These are phyloP conservation scores for Ypsolopha scabrella DNA, from an alignment of 2,888 invertebrate species.

Conservation along the genomic window DNA sequence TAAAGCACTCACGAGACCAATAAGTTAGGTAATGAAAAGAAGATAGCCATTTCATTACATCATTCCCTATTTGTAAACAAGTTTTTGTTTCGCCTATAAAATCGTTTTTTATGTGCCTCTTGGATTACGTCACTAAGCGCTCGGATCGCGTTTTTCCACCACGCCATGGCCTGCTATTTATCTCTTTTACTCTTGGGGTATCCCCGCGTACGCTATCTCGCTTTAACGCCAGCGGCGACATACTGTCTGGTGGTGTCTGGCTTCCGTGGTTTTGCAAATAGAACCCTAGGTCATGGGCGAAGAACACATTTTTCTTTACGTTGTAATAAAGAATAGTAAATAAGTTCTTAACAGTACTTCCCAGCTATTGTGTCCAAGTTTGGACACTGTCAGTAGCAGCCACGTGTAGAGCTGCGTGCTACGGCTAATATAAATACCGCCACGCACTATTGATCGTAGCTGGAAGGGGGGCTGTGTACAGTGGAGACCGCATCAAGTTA, in stretches of 20 bases:
- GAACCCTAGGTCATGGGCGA: slow-evolving; percentile 58
- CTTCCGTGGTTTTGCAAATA: slow-evolving; percentile 49
- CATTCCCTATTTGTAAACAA: slow-evolving; percentile 10
- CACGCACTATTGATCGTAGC: not conserved
- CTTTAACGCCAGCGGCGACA: slow-evolving; percentile 58
- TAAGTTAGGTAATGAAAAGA: not conserved
- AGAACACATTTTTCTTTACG: slow-evolving; percentile 52
- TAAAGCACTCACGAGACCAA: not conserved
- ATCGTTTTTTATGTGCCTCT: slow-evolving; percentile 9
- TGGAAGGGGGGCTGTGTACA: too few relatives aligned
- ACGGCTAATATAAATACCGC: not conserved
- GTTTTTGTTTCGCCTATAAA: slow-evolving; percentile 4
- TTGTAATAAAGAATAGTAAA: slow-evolving; percentile 17
- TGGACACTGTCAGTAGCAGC: slow-evolving; percentile 24
- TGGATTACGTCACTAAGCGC: slow-evolving; percentile 40
- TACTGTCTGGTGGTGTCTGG: slow-evolving; percentile 60
- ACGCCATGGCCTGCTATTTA: slow-evolving; percentile 30
- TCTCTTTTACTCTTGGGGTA: slow-evolving; percentile 37
- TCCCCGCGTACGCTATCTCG: slow-evolving; percentile 35
- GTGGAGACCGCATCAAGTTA: too few relatives aligned
- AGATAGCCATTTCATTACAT: not conserved
- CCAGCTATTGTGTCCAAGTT: slow-evolving; percentile 19
- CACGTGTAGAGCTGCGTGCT: slow-evolving; percentile 10
- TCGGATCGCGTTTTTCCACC: slow-evolving; percentile 39
- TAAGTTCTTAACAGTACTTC: slow-evolving; percentile 25